These are phyloP conservation scores for Tiliacea citrago DNA, from an alignment of 2,888 invertebrate genomes.

Conservation along the genomic window DNA sequence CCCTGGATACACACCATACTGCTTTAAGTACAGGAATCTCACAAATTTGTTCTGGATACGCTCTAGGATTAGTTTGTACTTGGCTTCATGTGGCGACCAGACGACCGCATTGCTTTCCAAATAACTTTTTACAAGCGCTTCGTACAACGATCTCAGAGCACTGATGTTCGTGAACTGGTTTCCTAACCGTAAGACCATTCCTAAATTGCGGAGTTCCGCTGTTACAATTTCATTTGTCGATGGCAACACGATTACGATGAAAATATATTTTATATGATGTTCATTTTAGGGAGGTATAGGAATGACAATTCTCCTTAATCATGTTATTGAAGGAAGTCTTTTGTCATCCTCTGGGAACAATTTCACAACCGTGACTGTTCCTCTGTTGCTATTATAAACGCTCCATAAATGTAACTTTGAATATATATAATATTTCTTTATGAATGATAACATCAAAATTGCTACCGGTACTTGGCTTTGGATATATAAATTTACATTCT, in stretches of 20 bases:
- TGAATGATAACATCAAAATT: slow-evolving; percentile 1
- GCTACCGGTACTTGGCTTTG: slow-evolving; percentile 8
- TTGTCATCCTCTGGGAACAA: background rate
- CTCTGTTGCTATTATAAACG: background rate
- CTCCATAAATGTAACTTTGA: background rate
- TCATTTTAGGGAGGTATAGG: background rate
- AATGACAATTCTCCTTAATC: background rate
- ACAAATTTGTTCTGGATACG: too few relatives aligned
- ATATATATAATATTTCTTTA: background rate
- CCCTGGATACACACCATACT: too few relatives aligned
- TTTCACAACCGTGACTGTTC: background rate
- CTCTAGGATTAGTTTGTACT: too few relatives aligned
- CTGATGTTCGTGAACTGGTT: too few relatives aligned
- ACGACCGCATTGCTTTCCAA: too few relatives aligned
- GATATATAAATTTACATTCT: background rate
- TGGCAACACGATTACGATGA: background rate
- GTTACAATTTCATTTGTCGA: background rate
- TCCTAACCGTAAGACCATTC: too few relatives aligned
- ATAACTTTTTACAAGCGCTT: too few relatives aligned
- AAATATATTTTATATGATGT: background rate
- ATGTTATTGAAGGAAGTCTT: background rate
- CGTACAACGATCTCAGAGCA: too few relatives aligned
- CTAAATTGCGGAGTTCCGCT: too few relatives aligned
- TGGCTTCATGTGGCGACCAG: too few relatives aligned
- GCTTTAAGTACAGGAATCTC: too few relatives aligned